Evolutionary conservation across 2,888 invertebrate species (phyloP).

Genomic region (Drosophila meridiana): DNA sequence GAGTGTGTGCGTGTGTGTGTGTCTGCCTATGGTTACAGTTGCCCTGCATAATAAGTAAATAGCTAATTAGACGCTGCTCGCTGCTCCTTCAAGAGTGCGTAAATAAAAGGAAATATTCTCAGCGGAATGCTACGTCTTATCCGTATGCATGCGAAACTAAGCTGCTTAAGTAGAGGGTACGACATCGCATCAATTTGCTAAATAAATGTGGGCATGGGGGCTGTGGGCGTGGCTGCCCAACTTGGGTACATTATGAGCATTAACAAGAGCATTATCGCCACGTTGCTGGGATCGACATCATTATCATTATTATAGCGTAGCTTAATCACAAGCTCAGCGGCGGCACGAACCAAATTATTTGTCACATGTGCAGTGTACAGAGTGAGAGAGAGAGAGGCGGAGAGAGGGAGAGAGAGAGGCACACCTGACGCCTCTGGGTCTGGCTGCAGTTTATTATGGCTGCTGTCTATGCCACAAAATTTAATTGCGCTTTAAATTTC

Average conservation of each 20-base stretch:
- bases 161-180: conserved; percentile 19
- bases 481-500: conserved; percentile 74
- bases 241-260: conserved; percentile 25
- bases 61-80: conserved; percentile 18
- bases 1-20: background rate
- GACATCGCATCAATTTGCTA: conserved; percentile 26
- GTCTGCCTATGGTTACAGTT: conserved; percentile 8
- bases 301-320: conserved; percentile 59
- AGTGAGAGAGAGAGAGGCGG: background rate
- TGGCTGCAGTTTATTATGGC: conserved; percentile 46
- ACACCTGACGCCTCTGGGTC: conserved; percentile 32
- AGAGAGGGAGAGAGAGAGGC: background rate
- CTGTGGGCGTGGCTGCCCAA: background rate
- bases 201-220: background rate
- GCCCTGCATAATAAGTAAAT: conserved; percentile 5
- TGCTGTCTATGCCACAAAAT: conserved; percentile 68
- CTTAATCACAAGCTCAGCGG: conserved; percentile 54
- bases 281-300: conserved; percentile 39
- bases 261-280: conserved; percentile 63
- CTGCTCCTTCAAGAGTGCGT: background rate
- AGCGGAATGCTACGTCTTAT: background rate
- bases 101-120: conserved; percentile 7
- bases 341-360: conserved; percentile 42
- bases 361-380: conserved; percentile 44
- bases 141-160: conserved; percentile 19